Percentiles rank a stretch among this genome's conserved stretches.
Conservation (phyloP, 2,113 vertebrate species). For the Gasterosteus aculeatus region DNA sequence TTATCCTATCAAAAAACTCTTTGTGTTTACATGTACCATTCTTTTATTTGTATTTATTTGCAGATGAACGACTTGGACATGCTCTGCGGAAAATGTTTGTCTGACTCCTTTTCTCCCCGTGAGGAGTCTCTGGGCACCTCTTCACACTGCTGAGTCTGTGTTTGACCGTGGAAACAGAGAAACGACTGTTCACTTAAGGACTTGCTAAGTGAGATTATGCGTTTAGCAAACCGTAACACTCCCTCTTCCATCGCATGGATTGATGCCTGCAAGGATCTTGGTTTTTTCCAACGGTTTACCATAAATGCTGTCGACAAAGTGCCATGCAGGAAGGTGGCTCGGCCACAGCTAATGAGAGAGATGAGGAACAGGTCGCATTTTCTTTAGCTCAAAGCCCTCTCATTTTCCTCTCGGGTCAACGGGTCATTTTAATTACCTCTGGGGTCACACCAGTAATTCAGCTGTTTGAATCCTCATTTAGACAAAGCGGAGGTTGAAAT, state of each 20-base stretch:
- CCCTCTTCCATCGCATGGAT: slow-evolving; percentile 4
- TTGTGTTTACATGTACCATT: slow-evolving; percentile 11
- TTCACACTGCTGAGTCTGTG: slow-evolving; percentile 7
- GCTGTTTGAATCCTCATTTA: slow-evolving; percentile 23
- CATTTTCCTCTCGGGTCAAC: slow-evolving; percentile 30
- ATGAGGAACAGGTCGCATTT: slow-evolving; percentile 19
- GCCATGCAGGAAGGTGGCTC: slow-evolving; percentile 9
- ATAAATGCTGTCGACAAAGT: slow-evolving; percentile 13
- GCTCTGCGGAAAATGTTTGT: slow-evolving; percentile 18
- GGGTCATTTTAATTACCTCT: slow-evolving; percentile 52
- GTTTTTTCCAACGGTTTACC: slow-evolving; percentile 13
- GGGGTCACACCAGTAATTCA: slow-evolving; percentile 37
- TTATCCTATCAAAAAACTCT: slow-evolving; percentile 22
- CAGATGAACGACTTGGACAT: slow-evolving; percentile 17
- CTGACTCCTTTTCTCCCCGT: slow-evolving; percentile 12
- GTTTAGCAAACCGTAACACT: slow-evolving; percentile 41
- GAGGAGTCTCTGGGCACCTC: slow-evolving; percentile 21
- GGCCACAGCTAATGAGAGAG: slow-evolving; percentile 15
- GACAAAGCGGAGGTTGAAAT: slow-evolving; percentile 45
- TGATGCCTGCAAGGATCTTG: slow-evolving; percentile 13
- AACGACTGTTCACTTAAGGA: slow-evolving; percentile 19
- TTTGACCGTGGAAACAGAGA: slow-evolving; percentile 32
- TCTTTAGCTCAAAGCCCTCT: slow-evolving; percentile 8
- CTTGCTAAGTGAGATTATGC: slow-evolving; percentile 19
- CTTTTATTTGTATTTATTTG: neutral